Base-by-base conservation (phyloP, 2,113 vertebrate genomes). In the Amblyopsis rosae region DNA sequence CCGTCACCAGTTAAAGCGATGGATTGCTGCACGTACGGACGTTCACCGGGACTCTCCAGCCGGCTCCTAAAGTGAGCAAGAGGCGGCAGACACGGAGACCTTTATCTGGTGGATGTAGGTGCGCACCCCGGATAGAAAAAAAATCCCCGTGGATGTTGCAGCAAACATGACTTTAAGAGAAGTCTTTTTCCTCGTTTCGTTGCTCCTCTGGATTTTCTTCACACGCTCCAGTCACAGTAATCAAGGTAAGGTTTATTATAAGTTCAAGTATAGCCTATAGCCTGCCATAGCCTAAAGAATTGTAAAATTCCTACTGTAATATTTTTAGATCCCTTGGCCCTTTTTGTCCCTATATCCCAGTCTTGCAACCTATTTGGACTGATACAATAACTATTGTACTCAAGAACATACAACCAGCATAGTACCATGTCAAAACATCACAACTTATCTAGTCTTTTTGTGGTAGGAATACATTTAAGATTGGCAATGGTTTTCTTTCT, bases 91-190 rank as follows among this genome's bases (percentile, higher is more conserved):
- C 15, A 54, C 53, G 53, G 53, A n/a, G 53, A 17, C 54, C 46
- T 33, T 49, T n/a, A 65, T 47, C 51, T 59, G 58, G 45, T 62
- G 75, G 70, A 79, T 65, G 67, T 76, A 46, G 66, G 32, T 59
- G 57, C 61, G 16, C 69, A 46, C 64, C 54, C 68, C n/a, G 69
- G 65, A 66, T 32, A 65, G 13, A 80, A 75, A 74, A 59, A 46
- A 45, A 46, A 9, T 26, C 75, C 64, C 46, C 62, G 60, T 86
- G 70, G 78, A 85, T 87, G 83, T 73, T 70, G 77, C 77, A 51
- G 84, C 77, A 87, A 85, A 88, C 75, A 92, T 92, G 92, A 90
- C 70, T 82, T 84, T 82, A 67, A 84, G 87, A 82, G 79, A 82
- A 57, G 82, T 80, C 84, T 75, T 87, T 53, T 54, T 73, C 69